Percentiles rank a stretch among this genome's conserved stretches.
Evolutionary conservation across 1,140 invertebrate genomes (phyloP).

Genomic region (Pseudomyrmex gracilis): DNA sequence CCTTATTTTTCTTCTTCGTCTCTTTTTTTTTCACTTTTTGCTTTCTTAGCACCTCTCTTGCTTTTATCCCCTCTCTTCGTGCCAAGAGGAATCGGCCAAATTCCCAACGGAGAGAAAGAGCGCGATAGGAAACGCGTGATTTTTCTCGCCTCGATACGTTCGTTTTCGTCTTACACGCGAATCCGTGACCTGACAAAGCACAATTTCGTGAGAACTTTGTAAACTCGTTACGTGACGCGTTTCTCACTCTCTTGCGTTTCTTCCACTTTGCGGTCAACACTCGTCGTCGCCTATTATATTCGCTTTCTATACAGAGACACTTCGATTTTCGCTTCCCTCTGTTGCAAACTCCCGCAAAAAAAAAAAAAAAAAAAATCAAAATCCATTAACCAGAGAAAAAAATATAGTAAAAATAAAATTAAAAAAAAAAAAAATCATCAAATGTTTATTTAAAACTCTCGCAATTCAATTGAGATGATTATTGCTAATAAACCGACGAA

Average conservation of each 20-base stretch:
- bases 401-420: background rate
- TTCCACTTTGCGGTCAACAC: background rate
- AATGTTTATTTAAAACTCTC: background rate
- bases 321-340: too few relatives aligned
- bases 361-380: too few relatives aligned
- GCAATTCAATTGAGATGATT: background rate
- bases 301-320: background rate
- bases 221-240: conserved; percentile 27
- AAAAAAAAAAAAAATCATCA: background rate
- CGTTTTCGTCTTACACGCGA: conserved; percentile 22
- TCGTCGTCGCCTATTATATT: conserved; percentile 5
- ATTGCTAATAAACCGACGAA: background rate
- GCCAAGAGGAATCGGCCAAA: conserved; percentile 28
- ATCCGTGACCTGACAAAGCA: conserved; percentile 39
- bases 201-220: conserved; percentile 45
- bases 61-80: background rate
- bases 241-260: conserved; percentile 16
- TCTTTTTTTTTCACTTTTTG: conserved; percentile 28
- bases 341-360: too few relatives aligned
- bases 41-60: conserved; percentile 15
- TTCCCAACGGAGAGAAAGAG: conserved; percentile 6
- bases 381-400: too few relatives aligned
- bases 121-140: conserved; percentile 24
- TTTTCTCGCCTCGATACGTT: conserved; percentile 3
- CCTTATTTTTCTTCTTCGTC: background rate